phyloP scores from a whole-genome alignment of 1,140 invertebrate species.

The Aphelenchoides besseyi region DNA sequence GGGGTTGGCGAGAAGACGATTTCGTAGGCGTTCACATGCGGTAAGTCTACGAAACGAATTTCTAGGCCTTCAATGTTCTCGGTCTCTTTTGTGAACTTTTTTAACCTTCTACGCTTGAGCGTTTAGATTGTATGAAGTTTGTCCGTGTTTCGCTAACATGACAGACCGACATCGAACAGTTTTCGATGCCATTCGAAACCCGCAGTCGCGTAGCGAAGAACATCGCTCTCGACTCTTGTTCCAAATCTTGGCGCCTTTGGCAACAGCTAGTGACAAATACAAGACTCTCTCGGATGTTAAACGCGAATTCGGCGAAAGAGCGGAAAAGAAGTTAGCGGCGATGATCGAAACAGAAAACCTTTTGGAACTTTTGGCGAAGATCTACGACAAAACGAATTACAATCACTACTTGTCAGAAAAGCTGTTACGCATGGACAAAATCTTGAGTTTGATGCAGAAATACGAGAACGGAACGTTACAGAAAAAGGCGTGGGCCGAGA shows the following conservation, averaged over 20 bases:
- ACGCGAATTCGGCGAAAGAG: constrained; percentile 45
- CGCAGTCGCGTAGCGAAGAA: constrained; percentile 40
- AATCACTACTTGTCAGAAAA: constrained; percentile 35
- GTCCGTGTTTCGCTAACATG: constrained; percentile 52
- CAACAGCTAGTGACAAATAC: constrained; percentile 22
- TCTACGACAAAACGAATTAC: constrained; percentile 49
- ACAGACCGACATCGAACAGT: constrained; percentile 46
- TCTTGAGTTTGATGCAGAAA: constrained; percentile 51
- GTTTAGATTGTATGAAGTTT: constrained; percentile 22
- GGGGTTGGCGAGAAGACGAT: constrained; percentile 57
- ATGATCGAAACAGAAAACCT: constrained; percentile 31
- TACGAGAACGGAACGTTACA: constrained; percentile 54
- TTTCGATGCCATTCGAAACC: constrained; percentile 45
- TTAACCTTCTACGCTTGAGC: too few species aligned
- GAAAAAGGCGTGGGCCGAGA: constrained; percentile 57
- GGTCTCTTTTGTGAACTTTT: too few species aligned
- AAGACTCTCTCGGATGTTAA: constrained; percentile 58
- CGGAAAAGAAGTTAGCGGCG: constrained; percentile 34
- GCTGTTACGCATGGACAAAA: constrained; percentile 54
- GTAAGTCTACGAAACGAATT: too few species aligned
- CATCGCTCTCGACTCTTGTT: constrained; percentile 34
- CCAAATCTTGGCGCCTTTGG: constrained; percentile 25
- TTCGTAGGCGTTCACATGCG: constrained; percentile 54
- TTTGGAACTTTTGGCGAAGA: constrained; percentile 1
- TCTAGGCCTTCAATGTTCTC: too few species aligned